Evolutionary conservation across 23 tunicate species (phyloP).

Genomic region (Halocynthia roretzi): DNA sequence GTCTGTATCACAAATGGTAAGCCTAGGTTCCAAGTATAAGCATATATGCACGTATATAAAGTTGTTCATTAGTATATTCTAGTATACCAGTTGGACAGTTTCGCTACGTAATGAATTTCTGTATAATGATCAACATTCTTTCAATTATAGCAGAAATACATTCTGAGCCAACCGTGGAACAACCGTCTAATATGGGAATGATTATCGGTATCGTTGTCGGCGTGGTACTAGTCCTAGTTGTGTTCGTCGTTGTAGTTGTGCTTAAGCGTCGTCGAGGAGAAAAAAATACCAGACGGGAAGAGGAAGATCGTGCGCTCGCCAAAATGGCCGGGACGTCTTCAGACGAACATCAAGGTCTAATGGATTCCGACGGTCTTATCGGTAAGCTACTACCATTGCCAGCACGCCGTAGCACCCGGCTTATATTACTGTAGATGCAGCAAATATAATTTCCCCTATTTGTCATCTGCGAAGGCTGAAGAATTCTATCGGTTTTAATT

Average conservation of each 20-base stretch:
- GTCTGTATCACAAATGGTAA: slow-evolving; percentile 3
- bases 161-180: background rate
- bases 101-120: too few relatives aligned
- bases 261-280: background rate
- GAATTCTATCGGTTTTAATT: too few relatives aligned
- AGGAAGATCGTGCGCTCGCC: background rate
- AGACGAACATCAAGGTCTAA: slow-evolving; percentile 7
- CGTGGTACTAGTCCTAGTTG: background rate
- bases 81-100: background rate
- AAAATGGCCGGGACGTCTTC: slow-evolving; percentile 11
- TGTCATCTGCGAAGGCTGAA: too few relatives aligned
- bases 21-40: background rate
- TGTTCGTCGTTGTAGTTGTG: slow-evolving; percentile 11
- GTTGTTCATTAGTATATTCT: background rate
- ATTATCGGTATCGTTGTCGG: slow-evolving; percentile 23
- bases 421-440: too few relatives aligned
- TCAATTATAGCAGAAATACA: background rate
- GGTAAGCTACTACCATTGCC: background rate
- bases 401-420: too few relatives aligned
- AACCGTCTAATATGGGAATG: slow-evolving; percentile 8
- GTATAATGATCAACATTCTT: too few relatives aligned
- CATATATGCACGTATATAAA: background rate
- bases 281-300: background rate
- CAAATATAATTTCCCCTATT: too few relatives aligned
- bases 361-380: slow-evolving; percentile 2